Conservation (phyloP, 2,797 vertebrate genomes). For the Ctenopoma multispine region DNA sequence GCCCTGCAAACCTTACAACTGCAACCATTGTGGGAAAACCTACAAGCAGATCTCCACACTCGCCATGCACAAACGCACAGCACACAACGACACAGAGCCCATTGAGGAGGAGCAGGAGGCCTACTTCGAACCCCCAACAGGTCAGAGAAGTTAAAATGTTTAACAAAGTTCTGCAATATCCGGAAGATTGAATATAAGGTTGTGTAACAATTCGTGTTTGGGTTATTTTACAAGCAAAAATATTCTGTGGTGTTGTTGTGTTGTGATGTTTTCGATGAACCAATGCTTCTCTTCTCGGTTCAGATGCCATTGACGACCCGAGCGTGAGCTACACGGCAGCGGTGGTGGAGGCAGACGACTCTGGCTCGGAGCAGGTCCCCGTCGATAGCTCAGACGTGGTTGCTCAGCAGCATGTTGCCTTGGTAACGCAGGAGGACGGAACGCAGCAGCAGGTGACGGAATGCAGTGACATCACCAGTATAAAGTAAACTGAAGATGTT, state of each 20-base stretch:
- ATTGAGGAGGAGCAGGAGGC: conserved; percentile 98
- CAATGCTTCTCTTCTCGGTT: not conserved
- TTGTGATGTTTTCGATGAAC: too few species aligned
- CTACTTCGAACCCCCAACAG: conserved; percentile 95
- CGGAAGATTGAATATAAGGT: not conserved
- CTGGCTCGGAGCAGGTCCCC: conserved; percentile 90
- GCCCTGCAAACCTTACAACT: conserved; percentile 99
- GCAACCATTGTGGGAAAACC: conserved; percentile 98
- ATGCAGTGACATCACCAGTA: not conserved
- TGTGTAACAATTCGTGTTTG: not conserved
- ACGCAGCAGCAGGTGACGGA: conserved; percentile 92
- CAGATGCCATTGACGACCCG: conserved; percentile 94
- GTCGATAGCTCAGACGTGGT: conserved; percentile 88
- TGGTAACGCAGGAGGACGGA: conserved; percentile 97
- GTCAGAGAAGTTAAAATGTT: conserved; percentile 68
- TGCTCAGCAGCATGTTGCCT: conserved; percentile 91
- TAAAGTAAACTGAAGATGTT: not conserved
- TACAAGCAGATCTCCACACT: conserved; percentile 99
- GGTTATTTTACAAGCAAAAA: not conserved
- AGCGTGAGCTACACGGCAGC: conserved; percentile 89
- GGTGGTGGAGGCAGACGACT: conserved; percentile 92
- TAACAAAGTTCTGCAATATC: not conserved
- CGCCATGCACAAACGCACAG: conserved; percentile 98
- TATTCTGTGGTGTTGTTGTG: too few species aligned
- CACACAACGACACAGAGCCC: conserved; percentile 97